Evolutionary conservation across 2,797 vertebrate species (phyloP).

Genomic region (Alfaro cultratus): DNA sequence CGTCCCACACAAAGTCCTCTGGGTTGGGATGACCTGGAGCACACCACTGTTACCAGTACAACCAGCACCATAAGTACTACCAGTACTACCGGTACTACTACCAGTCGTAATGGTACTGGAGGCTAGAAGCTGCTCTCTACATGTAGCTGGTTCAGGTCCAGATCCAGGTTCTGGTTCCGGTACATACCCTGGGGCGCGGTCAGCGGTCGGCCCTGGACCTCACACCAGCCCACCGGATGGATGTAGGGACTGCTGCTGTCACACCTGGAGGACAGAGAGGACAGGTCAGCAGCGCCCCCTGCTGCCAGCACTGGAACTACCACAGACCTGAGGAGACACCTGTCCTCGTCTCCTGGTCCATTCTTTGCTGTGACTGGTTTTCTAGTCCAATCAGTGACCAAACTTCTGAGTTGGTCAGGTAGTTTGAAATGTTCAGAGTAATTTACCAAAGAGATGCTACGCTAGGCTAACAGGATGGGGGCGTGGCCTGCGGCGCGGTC

Average conservation of each 20-base stretch:
- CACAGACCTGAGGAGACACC: background rate
- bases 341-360: no score
- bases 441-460: no score
- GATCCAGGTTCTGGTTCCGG: background rate
- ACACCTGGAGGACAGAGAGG: conserved; percentile 81
- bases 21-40: conserved; percentile 83
- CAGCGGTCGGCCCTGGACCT: conserved; percentile 76
- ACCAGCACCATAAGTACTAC: no score
- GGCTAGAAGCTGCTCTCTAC: background rate
- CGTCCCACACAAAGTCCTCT: conserved; percentile 88
- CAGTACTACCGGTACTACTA: background rate
- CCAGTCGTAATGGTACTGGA: background rate
- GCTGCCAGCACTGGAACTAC: background rate
- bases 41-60: no score
- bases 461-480: no score
- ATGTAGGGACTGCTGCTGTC: conserved; percentile 89
- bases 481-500: no score
- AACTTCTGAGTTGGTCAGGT: no score
- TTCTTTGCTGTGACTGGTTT: no score
- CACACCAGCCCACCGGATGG: conserved; percentile 86
- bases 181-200: conserved; percentile 75
- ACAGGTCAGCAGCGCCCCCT: background rate
- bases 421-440: no score
- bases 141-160: background rate
- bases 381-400: no score